Percentiles rank a stretch among this genome's conserved stretches.
These are phyloP conservation scores for Heliopora coerulea DNA, from an alignment of 92 coral and sea anemone genomes.

Conservation along the genomic window DNA sequence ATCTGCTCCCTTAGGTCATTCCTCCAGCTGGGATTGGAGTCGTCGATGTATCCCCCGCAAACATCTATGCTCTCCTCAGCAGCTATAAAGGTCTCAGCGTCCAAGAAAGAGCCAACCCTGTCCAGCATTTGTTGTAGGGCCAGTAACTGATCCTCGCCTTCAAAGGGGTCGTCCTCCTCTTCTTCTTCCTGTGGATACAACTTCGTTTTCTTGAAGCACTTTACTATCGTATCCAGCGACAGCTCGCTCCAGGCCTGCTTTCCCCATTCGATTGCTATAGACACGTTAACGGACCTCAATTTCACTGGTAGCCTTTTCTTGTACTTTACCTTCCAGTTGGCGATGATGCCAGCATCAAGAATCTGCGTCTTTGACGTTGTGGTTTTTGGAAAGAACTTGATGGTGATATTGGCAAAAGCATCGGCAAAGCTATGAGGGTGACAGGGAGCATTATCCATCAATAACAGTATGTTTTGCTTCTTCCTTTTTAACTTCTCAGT, in stretches of 20 bases:
- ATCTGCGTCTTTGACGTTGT: slow-evolving; percentile 56
- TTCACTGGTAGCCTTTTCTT: slow-evolving; percentile 55
- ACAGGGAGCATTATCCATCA: slow-evolving; percentile 53
- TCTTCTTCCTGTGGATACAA: slow-evolving; percentile 51
- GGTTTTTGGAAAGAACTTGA: slow-evolving; percentile 58
- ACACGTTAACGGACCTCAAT: slow-evolving; percentile 55
- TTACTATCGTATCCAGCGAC: slow-evolving; percentile 53
- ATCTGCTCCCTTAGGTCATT: slow-evolving; percentile 50
- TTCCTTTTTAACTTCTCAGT: slow-evolving; percentile 44
- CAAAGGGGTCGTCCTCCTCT: slow-evolving; percentile 60
- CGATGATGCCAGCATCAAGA: slow-evolving; percentile 60
- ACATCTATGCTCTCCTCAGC: slow-evolving; percentile 56
- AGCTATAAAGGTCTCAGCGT: slow-evolving; percentile 46
- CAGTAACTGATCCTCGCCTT: slow-evolving; percentile 58
- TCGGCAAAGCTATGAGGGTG: slow-evolving; percentile 39
- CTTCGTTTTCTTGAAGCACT: slow-evolving; percentile 59
- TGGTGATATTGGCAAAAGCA: slow-evolving; percentile 48
- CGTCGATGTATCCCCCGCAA: slow-evolving; percentile 55
- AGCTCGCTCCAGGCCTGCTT: slow-evolving; percentile 66
- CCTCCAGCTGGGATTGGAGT: slow-evolving; percentile 58
- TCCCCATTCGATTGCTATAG: slow-evolving; percentile 57
- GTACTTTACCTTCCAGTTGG: slow-evolving; percentile 62
- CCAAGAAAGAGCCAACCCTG: slow-evolving; percentile 59
- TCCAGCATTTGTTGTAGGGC: slow-evolving; percentile 62
- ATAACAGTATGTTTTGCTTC: slow-evolving; percentile 10